Percentiles rank a stretch among this genome's conserved stretches.
Evolutionary conservation across 2,113 vertebrate species (phyloP).

Genomic region (Panurus biarmicus): DNA sequence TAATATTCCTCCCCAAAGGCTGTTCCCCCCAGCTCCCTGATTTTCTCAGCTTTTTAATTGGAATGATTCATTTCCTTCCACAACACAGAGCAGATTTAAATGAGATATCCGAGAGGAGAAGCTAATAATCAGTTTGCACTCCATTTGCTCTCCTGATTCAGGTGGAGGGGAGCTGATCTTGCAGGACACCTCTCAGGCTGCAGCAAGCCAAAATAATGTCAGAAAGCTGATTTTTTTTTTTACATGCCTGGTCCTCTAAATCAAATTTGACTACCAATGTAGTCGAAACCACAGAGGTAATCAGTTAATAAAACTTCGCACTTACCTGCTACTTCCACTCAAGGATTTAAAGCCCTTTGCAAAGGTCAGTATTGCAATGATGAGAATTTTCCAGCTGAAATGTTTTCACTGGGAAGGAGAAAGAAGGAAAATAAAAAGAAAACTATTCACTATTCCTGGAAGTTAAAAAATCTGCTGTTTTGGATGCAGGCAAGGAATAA

Average conservation of each 20-base stretch:
- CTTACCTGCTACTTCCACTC: constrained; percentile 30
- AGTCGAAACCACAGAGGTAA: constrained; percentile 14
- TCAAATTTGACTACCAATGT: constrained; percentile 31
- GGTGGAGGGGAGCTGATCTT: background rate
- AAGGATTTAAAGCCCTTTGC: constrained; percentile 55
- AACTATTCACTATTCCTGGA: background rate
- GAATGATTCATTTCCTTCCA: constrained; percentile 15
- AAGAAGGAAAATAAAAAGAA: background rate
- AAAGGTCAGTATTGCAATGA: constrained; percentile 46
- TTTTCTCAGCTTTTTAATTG: constrained; percentile 1
- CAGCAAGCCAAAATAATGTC: background rate
- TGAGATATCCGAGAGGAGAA: background rate
- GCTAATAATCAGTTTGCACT: background rate
- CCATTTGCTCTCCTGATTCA: background rate
- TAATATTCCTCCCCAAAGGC: background rate
- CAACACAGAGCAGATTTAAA: background rate
- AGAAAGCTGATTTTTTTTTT: background rate
- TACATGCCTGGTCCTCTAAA: background rate
- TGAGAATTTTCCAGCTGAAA: constrained; percentile 60
- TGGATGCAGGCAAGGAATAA: background rate
- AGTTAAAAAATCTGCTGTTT: background rate
- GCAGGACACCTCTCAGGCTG: background rate
- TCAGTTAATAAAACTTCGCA: constrained; percentile 57
- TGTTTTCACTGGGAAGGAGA: constrained; percentile 26
- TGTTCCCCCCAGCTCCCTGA: background rate